phyloP scores from a whole-genome alignment of 2,797 vertebrate genomes.

The Kryptolebias ocellatus region DNA sequence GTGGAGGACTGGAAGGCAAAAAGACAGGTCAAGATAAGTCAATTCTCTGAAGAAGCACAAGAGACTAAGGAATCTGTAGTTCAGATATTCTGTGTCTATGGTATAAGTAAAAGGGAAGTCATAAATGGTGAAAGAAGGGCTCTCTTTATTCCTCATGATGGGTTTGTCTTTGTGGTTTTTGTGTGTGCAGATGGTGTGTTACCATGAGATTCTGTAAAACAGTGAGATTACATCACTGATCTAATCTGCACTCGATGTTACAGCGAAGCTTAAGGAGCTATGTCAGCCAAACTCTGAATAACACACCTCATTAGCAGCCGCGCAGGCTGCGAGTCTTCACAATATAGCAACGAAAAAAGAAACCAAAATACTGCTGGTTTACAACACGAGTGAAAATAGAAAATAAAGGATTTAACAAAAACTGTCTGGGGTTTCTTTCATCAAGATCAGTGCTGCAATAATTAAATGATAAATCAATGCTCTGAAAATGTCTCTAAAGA shows the following conservation, averaged over 20 bases:
- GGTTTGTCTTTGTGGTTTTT: neutral
- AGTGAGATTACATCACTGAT: constrained; percentile 50
- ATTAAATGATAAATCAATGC: constrained; percentile 43
- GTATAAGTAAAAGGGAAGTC: neutral
- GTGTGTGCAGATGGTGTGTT: constrained; percentile 13
- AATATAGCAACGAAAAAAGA: constrained; percentile 3
- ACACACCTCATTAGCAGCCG: constrained; percentile 23
- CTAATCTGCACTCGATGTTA: constrained; percentile 28
- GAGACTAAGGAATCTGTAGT: neutral
- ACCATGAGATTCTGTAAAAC: constrained; percentile 24
- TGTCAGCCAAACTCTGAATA: constrained; percentile 21
- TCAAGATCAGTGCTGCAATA: neutral
- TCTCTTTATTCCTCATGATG: neutral
- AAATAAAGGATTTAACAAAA: neutral
- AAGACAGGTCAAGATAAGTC: neutral
- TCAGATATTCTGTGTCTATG: neutral
- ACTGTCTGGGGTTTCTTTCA: neutral
- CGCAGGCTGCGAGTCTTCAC: constrained; percentile 2
- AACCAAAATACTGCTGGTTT: neutral
- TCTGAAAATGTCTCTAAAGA: constrained; percentile 17
- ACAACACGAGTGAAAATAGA: neutral
- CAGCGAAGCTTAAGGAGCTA: constrained; percentile 33
- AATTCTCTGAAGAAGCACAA: neutral
- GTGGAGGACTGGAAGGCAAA: constrained; percentile 87
- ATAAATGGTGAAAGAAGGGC: neutral